Evolutionary conservation across 2,888 invertebrate species (phyloP), one percentile per base, ranked within the genome.

Genomic region (Panopea generosa): DNA sequence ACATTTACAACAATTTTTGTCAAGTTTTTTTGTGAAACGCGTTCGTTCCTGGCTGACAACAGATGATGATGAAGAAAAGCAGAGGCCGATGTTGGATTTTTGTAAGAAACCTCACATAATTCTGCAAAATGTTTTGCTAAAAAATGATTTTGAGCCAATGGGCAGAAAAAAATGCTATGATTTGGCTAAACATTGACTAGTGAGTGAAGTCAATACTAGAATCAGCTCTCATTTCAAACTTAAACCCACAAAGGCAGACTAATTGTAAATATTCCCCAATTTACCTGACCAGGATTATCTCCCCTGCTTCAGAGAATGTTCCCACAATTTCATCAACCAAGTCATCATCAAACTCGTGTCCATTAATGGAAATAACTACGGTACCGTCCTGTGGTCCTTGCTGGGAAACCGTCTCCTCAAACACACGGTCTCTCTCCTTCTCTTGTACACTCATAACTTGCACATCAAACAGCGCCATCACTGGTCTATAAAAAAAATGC

Each of bases 301-400:
- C 97, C 6, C 98, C 98, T 87, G 96, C 95, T 84, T 96, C 90
- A 20, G 86, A 95, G 66, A 98, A 94, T 89, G 96, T 96, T 90
- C 96, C 96, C 67, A 98, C 94, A 27, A 98, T 82, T 49, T 95
- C 95, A 70, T 95, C 95, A 94, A 97, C 96, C 43, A 97, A 96
- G 26, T 95, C 95, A 89, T 97, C 96, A 90, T 97, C 96, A 87
- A 97, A 96, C 43, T 88, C 89, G 20, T 94, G 94, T 0, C 94
- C 93, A 2, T 93, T 92, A 92, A 90, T 94, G 94, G 91, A 89
- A 9, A 99, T 95, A 56, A 99, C 95, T 82, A 99, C 95, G 20
- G 98, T 98, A 1, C 97, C 96, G 93, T 99, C 99, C 0, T 98
- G 97, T 4, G 99, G 99, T 0, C 99, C 99, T 82, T 98, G 95